These are phyloP conservation scores for Hippopotamus amphibius DNA, from an alignment of 2,113 vertebrate species.

Conservation along the genomic window DNA sequence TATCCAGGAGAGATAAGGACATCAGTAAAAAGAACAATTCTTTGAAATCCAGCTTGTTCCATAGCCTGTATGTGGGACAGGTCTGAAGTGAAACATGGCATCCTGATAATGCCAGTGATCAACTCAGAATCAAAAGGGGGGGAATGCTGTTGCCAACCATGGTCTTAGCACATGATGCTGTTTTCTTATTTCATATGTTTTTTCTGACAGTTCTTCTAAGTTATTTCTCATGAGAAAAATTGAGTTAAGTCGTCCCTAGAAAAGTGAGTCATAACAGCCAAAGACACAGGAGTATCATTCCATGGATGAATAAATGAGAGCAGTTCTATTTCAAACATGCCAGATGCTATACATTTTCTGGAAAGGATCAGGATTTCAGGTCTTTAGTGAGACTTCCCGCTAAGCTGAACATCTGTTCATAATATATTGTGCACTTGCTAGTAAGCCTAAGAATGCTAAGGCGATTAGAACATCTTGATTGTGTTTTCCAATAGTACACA, in stretches of 20 bases:
- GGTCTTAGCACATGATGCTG: neutral
- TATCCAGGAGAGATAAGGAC: neutral
- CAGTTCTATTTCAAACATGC: constrained; percentile 71
- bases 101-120: constrained; percentile 12
- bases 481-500: constrained; percentile 62
- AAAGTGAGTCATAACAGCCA: constrained; percentile 73
- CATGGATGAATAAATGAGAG: constrained; percentile 69
- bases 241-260: constrained; percentile 62
- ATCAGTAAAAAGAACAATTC: neutral
- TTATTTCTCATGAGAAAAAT: constrained; percentile 75
- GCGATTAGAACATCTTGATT: constrained; percentile 70
- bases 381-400: constrained; percentile 76
- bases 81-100: constrained; percentile 17
- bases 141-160: neutral
- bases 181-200: constrained; percentile 69
- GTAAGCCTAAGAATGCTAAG: constrained; percentile 66
- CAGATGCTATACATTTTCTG: constrained; percentile 80
- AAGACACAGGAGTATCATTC: constrained; percentile 73
- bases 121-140: constrained; percentile 33
- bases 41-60: constrained; percentile 31
- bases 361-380: constrained; percentile 75
- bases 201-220: constrained; percentile 61
- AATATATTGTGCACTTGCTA: constrained; percentile 79
- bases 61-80: neutral
- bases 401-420: constrained; percentile 81